Evolutionary conservation across 2,113 vertebrate species (phyloP), one percentile per base, ranked within the genome.

Genomic region (Struthio camelus): DNA sequence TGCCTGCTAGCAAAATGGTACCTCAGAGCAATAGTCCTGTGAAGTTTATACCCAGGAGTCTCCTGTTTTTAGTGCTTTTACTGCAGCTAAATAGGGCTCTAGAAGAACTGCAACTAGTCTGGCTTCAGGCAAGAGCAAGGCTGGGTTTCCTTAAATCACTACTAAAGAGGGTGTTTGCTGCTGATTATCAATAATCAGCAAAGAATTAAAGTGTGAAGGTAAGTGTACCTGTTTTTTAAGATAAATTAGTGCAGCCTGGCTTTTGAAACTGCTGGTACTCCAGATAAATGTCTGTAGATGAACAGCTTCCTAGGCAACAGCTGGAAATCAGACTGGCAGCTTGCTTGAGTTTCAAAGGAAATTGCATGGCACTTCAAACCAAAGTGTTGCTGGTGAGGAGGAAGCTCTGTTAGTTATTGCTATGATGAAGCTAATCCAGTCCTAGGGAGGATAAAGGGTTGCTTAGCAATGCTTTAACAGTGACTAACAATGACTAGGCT

Each of bases 381-480:
- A 50, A 58, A 88, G 79, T 3, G 1, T 30, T 46, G 87, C 0
- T 17, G 91, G 87, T 9, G 5, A 15, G 82, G 90, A 19, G 34
- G 64, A 73, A 80, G 90, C 46, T 38, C 76, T 73, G 75, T 48
- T 90, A 51, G 91, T 91, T 62, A 56, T 50, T 72, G 92, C 94
- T 0, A 0, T 28, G 90, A 95, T 80, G 93, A 90, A 96, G 71
- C 40, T 90, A 96, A 96, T 92, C 94, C 93, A 88, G 96, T 44
- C 90, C 80, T 2, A 42, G 94, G 94, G 72, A 96, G 90, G 87
- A 95, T 95, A 94, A 96, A 92, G 72, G 93, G 96, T 97, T 96
- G 95, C 96, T 96, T 96, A 96, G 96, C 94, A 95, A 97, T 97
- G 73, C 87, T 93, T 92, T 1, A 94, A 92, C 59, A 13, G 48